phyloP scores from a whole-genome alignment of 2,113 vertebrate species.

The Callaeas wilsoni region DNA sequence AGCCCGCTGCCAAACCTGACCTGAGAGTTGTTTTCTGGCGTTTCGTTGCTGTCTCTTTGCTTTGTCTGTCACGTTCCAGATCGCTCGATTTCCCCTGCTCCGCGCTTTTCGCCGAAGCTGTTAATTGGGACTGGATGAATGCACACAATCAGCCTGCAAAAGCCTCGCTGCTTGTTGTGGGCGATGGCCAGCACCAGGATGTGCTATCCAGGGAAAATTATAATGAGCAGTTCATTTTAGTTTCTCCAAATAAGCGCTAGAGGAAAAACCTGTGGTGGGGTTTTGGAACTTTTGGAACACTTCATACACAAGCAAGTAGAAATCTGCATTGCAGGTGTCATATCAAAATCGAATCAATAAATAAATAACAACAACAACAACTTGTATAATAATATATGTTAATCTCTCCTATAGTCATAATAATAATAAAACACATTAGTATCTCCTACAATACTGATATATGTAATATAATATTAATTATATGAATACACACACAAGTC shows the following conservation, averaged over 20 bases:
- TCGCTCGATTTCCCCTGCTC: rapidly evolving
- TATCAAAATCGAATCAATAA: background rate
- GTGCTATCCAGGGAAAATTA: background rate
- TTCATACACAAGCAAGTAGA: background rate
- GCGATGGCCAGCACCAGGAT: rapidly evolving
- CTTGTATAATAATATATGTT: background rate
- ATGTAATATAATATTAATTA: background rate
- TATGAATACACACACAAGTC: background rate
- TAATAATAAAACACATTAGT: background rate
- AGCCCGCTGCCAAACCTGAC: background rate
- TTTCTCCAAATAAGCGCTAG: background rate
- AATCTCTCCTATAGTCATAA: background rate
- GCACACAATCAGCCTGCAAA: background rate
- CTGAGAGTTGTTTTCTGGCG: background rate
- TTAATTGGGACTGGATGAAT: background rate
- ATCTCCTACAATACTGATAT: background rate
- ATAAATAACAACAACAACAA: background rate
- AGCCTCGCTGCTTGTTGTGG: rapidly evolving
- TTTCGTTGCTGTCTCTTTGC: background rate
- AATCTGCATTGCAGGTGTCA: background rate
- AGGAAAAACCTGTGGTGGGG: background rate
- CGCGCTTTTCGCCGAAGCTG: rapidly evolving
- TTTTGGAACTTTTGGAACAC: background rate
- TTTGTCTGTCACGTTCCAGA: rapidly evolving
- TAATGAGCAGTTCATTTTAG: background rate